phyloP scores from a whole-genome alignment of 1,140 invertebrate genomes.

The Cyclargus thomasi region DNA sequence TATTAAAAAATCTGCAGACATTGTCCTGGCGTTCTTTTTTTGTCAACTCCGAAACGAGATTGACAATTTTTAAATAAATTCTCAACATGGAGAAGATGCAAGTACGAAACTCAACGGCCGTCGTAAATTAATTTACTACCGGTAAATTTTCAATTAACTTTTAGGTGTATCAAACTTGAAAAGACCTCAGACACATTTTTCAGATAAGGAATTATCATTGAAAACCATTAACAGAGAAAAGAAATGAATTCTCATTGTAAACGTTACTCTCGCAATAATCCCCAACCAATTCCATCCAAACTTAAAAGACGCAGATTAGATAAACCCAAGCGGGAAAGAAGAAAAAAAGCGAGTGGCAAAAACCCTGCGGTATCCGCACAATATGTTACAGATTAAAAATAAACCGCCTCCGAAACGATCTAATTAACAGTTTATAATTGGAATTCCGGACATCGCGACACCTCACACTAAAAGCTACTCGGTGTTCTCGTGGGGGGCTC shows the following conservation, averaged over 20 bases:
- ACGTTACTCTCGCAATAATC: too few species aligned
- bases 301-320: background rate
- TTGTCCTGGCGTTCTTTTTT: slow-evolving; percentile 40
- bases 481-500: slow-evolving; percentile 48
- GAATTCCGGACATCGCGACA: slow-evolving; percentile 62
- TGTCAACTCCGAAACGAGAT: slow-evolving; percentile 32
- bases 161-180: too few species aligned
- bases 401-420: slow-evolving; percentile 38
- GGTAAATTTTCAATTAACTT: too few species aligned
- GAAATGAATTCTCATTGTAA: too few species aligned
- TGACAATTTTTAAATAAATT: slow-evolving; percentile 5
- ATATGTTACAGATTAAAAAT: slow-evolving; percentile 1
- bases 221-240: too few species aligned
- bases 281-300: too few species aligned
- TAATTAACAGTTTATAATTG: slow-evolving; percentile 64
- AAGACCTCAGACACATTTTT: too few species aligned
- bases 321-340: background rate
- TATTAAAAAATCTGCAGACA: slow-evolving; percentile 58
- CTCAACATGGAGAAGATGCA: background rate
- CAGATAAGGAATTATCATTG: too few species aligned
- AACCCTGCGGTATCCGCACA: slow-evolving; percentile 5
- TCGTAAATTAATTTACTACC: too few species aligned
- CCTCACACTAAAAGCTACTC: slow-evolving; percentile 64
- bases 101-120: background rate
- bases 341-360: background rate